A percentile compares a stretch with the other conserved stretches of the same genome.
Evolutionary conservation across 2,888 invertebrate species (phyloP).

Genomic region (Machimus rusticus): DNA sequence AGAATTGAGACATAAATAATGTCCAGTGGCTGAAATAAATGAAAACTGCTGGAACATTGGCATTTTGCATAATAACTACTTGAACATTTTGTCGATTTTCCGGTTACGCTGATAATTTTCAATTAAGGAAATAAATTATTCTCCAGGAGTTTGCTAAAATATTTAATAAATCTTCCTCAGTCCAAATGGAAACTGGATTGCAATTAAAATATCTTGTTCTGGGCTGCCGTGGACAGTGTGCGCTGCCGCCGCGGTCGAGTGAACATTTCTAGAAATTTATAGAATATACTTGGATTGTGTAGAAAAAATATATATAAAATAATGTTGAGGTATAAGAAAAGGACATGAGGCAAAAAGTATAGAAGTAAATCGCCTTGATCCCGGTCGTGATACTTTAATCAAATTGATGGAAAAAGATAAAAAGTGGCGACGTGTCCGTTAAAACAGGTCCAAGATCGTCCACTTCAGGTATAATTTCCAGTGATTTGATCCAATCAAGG

Average conservation of each 20-base stretch:
- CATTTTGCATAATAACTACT: constrained; percentile 5
- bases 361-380: not conserved
- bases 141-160: not conserved
- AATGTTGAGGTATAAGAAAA: not conserved
- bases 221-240: not conserved
- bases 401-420: constrained; percentile 11
- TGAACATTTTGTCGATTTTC: not conserved
- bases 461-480: constrained; percentile 25
- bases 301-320: not conserved
- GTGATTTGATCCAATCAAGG: constrained; percentile 38
- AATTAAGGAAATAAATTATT: constrained; percentile 18
- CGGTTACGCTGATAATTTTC: not conserved
- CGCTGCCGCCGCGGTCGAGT: not conserved
- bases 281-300: not conserved
- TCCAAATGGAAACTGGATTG: constrained; percentile 14
- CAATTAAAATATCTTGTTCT: constrained; percentile 26
- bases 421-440: not conserved
- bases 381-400: not conserved
- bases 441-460: not conserved
- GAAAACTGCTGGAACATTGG: not conserved
- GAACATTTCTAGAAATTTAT: not conserved
- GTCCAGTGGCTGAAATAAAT: not conserved
- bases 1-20: not conserved
- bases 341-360: not conserved
- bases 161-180: not conserved